phyloP scores from a whole-genome alignment of 1,140 invertebrate species.

The Pseudomyrmex sp. region DNA sequence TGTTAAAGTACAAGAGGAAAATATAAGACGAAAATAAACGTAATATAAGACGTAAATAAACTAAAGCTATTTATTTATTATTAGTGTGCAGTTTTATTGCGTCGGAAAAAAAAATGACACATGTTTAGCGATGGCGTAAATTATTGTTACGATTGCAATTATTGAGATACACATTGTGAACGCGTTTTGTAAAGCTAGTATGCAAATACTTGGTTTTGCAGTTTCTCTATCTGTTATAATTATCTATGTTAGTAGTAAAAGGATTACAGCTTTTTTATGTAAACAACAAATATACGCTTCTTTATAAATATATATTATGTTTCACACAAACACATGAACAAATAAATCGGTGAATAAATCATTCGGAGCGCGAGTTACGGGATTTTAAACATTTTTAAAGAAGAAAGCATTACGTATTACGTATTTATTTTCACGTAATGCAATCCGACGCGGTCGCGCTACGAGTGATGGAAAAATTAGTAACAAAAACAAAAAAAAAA shows the following conservation, averaged over 20 bases:
- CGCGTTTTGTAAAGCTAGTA: conserved; percentile 34
- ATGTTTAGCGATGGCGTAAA: conserved; percentile 32
- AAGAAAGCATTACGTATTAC: neutral
- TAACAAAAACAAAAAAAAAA: too few species aligned
- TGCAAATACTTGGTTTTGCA: conserved; percentile 18
- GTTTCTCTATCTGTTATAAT: neutral
- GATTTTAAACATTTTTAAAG: conserved; percentile 7
- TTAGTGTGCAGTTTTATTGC: conserved; percentile 32
- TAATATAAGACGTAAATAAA: neutral
- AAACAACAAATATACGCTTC: conserved; percentile 17
- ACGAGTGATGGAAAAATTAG: too few species aligned
- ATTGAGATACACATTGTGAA: conserved; percentile 17
- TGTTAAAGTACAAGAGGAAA: neutral
- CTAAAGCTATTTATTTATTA: neutral
- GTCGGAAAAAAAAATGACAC: neutral
- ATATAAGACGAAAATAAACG: neutral
- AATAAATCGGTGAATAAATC: neutral
- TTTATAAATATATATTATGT: neutral
- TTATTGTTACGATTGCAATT: conserved; percentile 39
- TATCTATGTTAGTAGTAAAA: neutral
- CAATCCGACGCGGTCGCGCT: too few species aligned
- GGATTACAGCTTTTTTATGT: neutral
- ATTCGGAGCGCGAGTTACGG: too few species aligned
- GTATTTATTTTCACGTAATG: neutral
- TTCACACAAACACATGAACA: neutral